phyloP scores from a whole-genome alignment of 2,113 vertebrate species.

The Eupsittula cactorum region DNA sequence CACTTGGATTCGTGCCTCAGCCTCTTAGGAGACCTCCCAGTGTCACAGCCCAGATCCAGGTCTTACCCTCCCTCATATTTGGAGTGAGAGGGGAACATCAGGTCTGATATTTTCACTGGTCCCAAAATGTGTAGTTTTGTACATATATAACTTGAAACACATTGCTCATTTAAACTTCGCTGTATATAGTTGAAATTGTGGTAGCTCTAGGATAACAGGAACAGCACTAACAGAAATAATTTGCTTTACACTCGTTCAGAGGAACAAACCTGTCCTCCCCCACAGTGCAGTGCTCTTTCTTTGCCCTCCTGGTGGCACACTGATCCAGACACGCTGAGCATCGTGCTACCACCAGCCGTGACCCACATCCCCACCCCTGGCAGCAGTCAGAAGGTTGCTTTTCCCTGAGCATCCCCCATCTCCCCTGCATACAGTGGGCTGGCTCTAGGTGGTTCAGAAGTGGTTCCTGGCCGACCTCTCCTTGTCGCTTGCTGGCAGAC shows the following conservation, averaged over 20 bases:
- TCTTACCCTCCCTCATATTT: neutral
- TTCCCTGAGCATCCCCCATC: neutral
- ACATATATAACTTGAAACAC: neutral
- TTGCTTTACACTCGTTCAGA: neutral
- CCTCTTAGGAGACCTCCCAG: neutral
- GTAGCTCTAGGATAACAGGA: neutral
- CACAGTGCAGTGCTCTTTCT: neutral
- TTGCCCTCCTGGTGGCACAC: neutral
- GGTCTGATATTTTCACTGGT: neutral
- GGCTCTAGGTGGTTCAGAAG: neutral
- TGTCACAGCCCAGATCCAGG: neutral
- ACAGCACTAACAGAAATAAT: neutral
- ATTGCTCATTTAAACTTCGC: neutral
- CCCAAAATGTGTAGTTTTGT: neutral
- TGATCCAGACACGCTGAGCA: neutral
- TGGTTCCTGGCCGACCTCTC: fast-evolving
- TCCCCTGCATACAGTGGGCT: neutral
- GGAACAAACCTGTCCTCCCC: neutral
- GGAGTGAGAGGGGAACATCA: neutral
- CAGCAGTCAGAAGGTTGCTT: fast-evolving
- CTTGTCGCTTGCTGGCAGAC: fast-evolving
- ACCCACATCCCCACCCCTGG: neutral
- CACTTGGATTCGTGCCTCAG: neutral
- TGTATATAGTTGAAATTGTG: neutral
- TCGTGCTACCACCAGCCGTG: neutral